Conservation (phyloP, 2,888 invertebrate genomes). For the Mongoloraphidia duomilia region DNA sequence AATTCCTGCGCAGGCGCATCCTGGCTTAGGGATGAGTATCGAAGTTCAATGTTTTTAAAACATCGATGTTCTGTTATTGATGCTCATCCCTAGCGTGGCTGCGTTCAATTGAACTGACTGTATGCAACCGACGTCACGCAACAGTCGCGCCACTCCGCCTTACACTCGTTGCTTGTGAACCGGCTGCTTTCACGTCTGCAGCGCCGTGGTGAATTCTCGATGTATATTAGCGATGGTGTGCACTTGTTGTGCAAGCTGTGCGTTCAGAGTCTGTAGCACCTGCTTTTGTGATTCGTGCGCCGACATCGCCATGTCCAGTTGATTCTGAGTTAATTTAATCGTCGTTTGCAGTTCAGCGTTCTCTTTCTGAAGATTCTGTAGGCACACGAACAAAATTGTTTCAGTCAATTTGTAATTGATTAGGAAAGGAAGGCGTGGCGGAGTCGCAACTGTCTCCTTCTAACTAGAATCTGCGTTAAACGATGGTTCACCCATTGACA, state of each 20-base stretch:
- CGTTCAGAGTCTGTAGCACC: constrained; percentile 65
- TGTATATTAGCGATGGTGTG: constrained; percentile 70
- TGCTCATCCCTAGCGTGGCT: too few relatives aligned
- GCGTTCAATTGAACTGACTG: too few relatives aligned
- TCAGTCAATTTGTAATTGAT: too few relatives aligned
- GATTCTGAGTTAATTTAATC: constrained; percentile 61
- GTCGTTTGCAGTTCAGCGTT: constrained; percentile 50
- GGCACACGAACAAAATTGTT: constrained; percentile 8
- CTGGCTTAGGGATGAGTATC: too few relatives aligned
- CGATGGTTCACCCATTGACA: too few relatives aligned
- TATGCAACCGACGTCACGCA: too few relatives aligned
- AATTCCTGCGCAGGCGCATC: too few relatives aligned
- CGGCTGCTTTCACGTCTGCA: constrained; percentile 49
- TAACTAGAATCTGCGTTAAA: too few relatives aligned
- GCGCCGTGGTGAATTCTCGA: constrained; percentile 66
- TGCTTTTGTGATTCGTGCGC: constrained; percentile 72
- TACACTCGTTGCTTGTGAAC: constrained; percentile 15
- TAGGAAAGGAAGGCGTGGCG: too few relatives aligned
- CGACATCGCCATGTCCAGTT: constrained; percentile 61
- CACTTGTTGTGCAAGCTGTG: constrained; percentile 66
- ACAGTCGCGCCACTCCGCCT: not conserved
- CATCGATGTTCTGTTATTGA: too few relatives aligned
- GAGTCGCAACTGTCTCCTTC: too few relatives aligned
- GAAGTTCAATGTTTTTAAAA: too few relatives aligned
- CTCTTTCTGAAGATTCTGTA: constrained; percentile 43